Percentiles rank a stretch among this genome's conserved stretches.
Evolutionary conservation across 2,888 invertebrate genomes (phyloP).

Genomic region (Diaperis boleti): DNA sequence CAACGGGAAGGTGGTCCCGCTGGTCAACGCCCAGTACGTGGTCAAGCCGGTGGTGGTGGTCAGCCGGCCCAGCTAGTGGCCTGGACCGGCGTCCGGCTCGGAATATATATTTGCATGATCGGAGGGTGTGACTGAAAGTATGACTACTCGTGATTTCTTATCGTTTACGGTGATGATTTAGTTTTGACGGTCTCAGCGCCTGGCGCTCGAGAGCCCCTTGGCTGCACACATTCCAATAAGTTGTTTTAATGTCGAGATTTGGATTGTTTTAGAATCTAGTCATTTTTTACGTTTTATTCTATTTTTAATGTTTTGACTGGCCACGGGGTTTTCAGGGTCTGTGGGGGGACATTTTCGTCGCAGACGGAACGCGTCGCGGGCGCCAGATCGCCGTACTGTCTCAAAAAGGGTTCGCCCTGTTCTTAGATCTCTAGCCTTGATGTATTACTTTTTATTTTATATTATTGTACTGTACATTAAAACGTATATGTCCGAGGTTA

Average conservation of each 20-base stretch:
- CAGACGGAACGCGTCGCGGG: neutral
- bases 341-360: conserved; percentile 6
- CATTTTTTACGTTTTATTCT: conserved; percentile 18
- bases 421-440: conserved; percentile 39
- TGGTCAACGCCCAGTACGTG: conserved; percentile 78
- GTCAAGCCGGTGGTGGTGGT: conserved; percentile 80
- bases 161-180: conserved; percentile 23
- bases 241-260: conserved; percentile 3
- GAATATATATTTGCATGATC: conserved; percentile 3
- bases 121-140: conserved; percentile 16
- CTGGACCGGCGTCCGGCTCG: neutral
- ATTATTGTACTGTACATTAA: conserved; percentile 31
- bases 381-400: conserved; percentile 1
- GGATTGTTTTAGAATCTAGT: conserved; percentile 18
- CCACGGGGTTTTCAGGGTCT: neutral
- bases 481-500: conserved; percentile 24
- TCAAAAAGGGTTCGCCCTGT: conserved; percentile 19
- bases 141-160: conserved; percentile 29
- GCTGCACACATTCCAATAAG: conserved; percentile 15
- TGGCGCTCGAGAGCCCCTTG: conserved; percentile 1
- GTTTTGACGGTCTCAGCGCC: neutral
- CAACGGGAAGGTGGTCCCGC: conserved; percentile 75
- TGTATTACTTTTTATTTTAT: conserved; percentile 40
- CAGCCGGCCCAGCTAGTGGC: conserved; percentile 62
- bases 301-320: neutral